Conservation (phyloP, 2,113 vertebrate species). For the Rhea americana region DNA sequence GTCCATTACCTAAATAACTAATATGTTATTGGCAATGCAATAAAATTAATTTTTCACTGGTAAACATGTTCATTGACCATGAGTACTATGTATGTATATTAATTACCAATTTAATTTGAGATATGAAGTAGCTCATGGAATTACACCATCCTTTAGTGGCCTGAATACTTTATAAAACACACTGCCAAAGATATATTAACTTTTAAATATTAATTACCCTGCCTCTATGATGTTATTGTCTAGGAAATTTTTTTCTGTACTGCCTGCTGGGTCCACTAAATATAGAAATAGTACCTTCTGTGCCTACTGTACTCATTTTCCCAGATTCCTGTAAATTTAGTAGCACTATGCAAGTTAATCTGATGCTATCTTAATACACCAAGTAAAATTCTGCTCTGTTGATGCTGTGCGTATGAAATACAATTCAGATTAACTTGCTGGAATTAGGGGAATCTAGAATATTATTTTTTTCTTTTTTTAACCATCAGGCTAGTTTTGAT, state of each 20-base stretch:
- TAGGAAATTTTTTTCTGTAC: neutral
- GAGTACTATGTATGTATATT: neutral
- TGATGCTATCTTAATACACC: neutral
- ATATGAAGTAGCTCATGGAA: neutral
- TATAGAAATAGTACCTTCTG: neutral
- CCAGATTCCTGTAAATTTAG: neutral
- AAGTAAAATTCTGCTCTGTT: neutral
- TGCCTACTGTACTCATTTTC: neutral
- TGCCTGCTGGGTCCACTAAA: neutral
- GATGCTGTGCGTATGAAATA: rapidly evolving
- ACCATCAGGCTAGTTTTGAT: neutral
- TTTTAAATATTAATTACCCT: neutral
- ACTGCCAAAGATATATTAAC: neutral
- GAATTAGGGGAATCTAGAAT: neutral
- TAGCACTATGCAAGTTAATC: neutral
- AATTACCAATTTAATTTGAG: neutral
- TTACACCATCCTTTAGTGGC: neutral
- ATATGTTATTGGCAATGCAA: neutral
- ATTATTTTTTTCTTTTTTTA: neutral
- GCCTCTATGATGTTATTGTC: neutral
- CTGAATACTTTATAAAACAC: neutral
- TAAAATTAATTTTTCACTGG: neutral
- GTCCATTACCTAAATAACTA: neutral
- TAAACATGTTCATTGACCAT: neutral
- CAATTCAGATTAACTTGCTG: neutral